phyloP scores from a whole-genome alignment of 2,113 vertebrate genomes.

The Cephalopholis sonnerati region DNA sequence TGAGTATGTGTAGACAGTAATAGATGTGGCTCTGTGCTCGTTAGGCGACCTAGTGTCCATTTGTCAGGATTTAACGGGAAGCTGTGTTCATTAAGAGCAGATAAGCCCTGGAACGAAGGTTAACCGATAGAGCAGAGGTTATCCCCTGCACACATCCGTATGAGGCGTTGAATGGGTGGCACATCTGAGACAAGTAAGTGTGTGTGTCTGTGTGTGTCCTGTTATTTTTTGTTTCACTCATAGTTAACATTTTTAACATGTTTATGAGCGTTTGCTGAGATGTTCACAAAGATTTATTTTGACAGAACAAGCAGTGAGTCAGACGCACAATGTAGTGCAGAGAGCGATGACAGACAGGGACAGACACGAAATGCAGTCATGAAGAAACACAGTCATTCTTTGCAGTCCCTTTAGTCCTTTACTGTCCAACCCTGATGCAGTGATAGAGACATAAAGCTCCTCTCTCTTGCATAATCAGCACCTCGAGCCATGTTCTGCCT shows the following conservation, averaged over 20 bases:
- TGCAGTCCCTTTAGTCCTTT: conserved; percentile 3
- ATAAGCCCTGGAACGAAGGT: conserved; percentile 40
- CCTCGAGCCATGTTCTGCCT: conserved; percentile 16
- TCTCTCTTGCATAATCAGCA: conserved; percentile 37
- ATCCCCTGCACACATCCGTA: conserved; percentile 1
- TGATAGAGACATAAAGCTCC: conserved; percentile 26
- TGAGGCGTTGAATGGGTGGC: neutral
- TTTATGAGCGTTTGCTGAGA: conserved; percentile 1
- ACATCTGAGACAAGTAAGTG: conserved; percentile 1
- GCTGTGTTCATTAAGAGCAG: conserved; percentile 64
- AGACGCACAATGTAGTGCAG: neutral
- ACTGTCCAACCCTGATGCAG: conserved; percentile 3
- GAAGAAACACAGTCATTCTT: conserved; percentile 10
- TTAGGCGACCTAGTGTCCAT: conserved; percentile 44
- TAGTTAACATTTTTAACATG: conserved; percentile 5
- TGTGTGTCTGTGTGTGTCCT: neutral
- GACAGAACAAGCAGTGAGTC: conserved; percentile 16
- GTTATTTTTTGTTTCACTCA: neutral
- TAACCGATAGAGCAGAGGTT: conserved; percentile 40
- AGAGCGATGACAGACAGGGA: neutral
- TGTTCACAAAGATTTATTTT: neutral
- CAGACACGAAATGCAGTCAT: conserved; percentile 1
- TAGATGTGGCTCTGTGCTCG: conserved; percentile 23
- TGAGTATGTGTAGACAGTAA: conserved; percentile 31
- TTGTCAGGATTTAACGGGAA: conserved; percentile 63